Percentiles rank a stretch among this genome's conserved stretches.
These are phyloP conservation scores for Engraulis encrasicolus DNA, from an alignment of 2,113 vertebrate species.

Conservation along the genomic window DNA sequence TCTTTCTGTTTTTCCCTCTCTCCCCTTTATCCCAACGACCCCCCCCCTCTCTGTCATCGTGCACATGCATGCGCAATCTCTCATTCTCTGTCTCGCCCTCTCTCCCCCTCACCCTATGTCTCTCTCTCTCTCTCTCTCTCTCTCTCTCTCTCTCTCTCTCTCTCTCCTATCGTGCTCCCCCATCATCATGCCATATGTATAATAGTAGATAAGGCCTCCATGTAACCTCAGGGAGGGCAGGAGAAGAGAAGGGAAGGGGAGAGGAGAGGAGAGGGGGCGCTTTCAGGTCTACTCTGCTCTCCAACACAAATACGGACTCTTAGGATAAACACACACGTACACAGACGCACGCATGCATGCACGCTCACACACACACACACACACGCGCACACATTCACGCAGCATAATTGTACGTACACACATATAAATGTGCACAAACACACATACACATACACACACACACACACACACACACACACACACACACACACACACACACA, in stretches of 20 bases:
- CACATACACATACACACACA: not conserved
- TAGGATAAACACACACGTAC: too few relatives aligned
- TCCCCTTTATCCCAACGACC: too few relatives aligned
- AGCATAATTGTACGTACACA: not conserved
- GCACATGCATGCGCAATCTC: too few relatives aligned
- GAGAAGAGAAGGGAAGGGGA: too few relatives aligned
- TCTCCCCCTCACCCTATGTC: not conserved
- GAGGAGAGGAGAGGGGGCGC: too few relatives aligned
- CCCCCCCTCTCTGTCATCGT: too few relatives aligned
- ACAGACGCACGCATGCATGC: not conserved
- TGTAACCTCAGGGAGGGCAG: not conserved
- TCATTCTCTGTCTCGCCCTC: too few relatives aligned
- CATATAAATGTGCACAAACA: not conserved
- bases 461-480: conserved; percentile 3
- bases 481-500: not conserved
- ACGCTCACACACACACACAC: not conserved
- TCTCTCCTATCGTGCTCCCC: not conserved
- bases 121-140: not conserved
- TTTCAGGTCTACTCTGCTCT: not conserved
- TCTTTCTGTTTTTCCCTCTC: not conserved
- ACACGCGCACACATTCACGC: not conserved
- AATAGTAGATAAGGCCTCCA: not conserved
- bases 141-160: not conserved
- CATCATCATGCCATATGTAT: not conserved
- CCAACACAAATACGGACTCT: not conserved